Conservation (phyloP, 2,888 invertebrate species). For the Spodoptera exigua region DNA sequence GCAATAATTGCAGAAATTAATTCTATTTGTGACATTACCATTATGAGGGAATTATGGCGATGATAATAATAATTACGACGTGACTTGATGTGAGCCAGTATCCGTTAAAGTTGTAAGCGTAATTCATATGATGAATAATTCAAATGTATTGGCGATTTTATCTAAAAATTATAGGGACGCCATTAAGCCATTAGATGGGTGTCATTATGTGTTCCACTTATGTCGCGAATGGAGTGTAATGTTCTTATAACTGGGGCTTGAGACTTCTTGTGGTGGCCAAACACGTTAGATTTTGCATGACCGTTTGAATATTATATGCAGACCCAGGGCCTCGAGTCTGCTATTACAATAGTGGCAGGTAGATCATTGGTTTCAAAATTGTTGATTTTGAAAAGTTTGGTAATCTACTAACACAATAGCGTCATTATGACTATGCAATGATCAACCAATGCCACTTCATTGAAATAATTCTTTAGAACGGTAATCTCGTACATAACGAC, state of each 20-base stretch:
- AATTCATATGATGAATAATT: conserved; percentile 49
- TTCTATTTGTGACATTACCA: conserved; percentile 21
- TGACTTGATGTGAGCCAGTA: conserved; percentile 13
- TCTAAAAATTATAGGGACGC: conserved; percentile 35
- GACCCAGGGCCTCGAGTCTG: too few species aligned
- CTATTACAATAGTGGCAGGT: too few species aligned
- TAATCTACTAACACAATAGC: too few species aligned
- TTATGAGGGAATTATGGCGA: conserved; percentile 28
- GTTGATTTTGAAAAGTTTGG: too few species aligned
- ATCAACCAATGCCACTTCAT: too few species aligned
- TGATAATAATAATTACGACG: conserved; percentile 44
- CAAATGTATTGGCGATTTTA: conserved; percentile 42
- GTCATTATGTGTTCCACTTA: conserved; percentile 18
- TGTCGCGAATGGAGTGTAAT: conserved; percentile 3
- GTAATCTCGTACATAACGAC: too few species aligned
- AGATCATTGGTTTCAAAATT: too few species aligned
- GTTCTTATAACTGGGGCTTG: not conserved
- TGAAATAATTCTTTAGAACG: too few species aligned
- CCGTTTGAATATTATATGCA: too few species aligned
- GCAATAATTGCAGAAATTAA: conserved; percentile 8
- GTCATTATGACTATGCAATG: too few species aligned
- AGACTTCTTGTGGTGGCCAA: too few species aligned
- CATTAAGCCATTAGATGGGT: conserved; percentile 25
- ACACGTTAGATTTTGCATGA: too few species aligned
- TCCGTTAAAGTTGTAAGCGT: conserved; percentile 28